Evolutionary conservation across 2,888 invertebrate species (phyloP).

Genomic region (Drosophila fulvimacula): DNA sequence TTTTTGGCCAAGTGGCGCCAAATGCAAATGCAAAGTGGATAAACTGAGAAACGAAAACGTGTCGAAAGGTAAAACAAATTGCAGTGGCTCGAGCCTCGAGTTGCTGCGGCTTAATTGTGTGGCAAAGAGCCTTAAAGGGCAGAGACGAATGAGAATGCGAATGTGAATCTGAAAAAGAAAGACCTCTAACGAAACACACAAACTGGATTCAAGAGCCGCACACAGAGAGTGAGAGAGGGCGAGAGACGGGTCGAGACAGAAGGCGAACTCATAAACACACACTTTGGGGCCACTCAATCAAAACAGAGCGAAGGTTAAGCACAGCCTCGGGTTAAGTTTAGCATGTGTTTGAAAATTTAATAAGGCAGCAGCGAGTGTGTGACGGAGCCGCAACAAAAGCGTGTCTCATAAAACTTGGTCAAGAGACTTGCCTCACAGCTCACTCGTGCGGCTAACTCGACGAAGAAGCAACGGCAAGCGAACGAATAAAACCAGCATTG

Average conservation of each 20-base stretch:
- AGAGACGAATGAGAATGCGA: conserved; percentile 30
- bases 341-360: conserved; percentile 79
- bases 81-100: conserved; percentile 46
- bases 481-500: conserved; percentile 25
- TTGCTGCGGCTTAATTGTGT: conserved; percentile 51
- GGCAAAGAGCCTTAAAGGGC: conserved; percentile 39
- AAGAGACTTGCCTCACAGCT: conserved; percentile 25
- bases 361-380: conserved; percentile 50
- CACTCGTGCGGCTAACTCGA: conserved; percentile 23
- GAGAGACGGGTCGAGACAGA: not conserved
- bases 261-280: conserved; percentile 63
- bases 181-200: conserved; percentile 31
- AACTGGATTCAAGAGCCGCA: conserved; percentile 20
- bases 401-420: conserved; percentile 42
- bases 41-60: conserved; percentile 50
- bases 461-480: conserved; percentile 2
- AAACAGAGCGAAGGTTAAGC: conserved; percentile 78
- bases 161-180: conserved; percentile 31
- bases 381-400: conserved; percentile 12
- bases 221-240: not conserved
- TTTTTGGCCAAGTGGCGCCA: conserved; percentile 29
- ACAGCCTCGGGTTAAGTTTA: conserved; percentile 78
- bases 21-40: conserved; percentile 42
- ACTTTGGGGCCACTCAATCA: conserved; percentile 76
- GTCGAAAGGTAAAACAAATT: conserved; percentile 49